Base-by-base conservation (phyloP, 2,888 invertebrate species). In the Drosophila limbata region DNA sequence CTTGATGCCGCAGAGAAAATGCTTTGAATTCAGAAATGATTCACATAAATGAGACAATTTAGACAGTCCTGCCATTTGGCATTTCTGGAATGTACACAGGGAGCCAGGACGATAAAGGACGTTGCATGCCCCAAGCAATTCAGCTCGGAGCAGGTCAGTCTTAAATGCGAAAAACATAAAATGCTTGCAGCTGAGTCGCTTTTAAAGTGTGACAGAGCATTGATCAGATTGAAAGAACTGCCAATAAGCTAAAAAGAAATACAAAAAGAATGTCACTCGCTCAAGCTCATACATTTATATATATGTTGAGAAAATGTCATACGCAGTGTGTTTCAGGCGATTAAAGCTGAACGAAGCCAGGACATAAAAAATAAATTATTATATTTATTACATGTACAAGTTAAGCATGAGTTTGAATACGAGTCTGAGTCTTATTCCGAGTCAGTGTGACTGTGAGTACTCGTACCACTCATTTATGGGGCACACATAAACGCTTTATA, bases 401-500 rank as follows among this genome's bases (percentile, higher is more conserved):
- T 21, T 21, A 37, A 39, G 37, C 50, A 35, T 33, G 10, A 48
- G 17, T 48, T n/a, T 37, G 28, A 47, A 15, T 37, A 17, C 8
- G 35, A 37, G 10, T 31, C 9, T 13, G 17, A 39, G 21, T 56
- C 19, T 13, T 47, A 47, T 15, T 37, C 5, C 25, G 28, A 37
- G 11, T 21, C 15, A 31, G 21, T 31, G 5, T 5, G 39, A 19
- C 6, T 40, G 6, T 11, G 39, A 25, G 19, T 37, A 37, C 21
- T 37, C 28, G n/a, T 47, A 33, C 50, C 50, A 35, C 19, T 11
- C 19, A 17, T 63, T 39, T 48, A 31, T 65, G 59, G 19, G 37
- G 37, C 55, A 52, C 25, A 56, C 51, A 60, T 72, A 71, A 59
- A 55, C 52, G 56, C 56, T 72, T 59, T 72, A 60, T 65, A 52